Percentiles rank a stretch among this genome's conserved stretches.
Evolutionary conservation across 2,888 invertebrate genomes (phyloP).

Genomic region (Belgica antarctica): DNA sequence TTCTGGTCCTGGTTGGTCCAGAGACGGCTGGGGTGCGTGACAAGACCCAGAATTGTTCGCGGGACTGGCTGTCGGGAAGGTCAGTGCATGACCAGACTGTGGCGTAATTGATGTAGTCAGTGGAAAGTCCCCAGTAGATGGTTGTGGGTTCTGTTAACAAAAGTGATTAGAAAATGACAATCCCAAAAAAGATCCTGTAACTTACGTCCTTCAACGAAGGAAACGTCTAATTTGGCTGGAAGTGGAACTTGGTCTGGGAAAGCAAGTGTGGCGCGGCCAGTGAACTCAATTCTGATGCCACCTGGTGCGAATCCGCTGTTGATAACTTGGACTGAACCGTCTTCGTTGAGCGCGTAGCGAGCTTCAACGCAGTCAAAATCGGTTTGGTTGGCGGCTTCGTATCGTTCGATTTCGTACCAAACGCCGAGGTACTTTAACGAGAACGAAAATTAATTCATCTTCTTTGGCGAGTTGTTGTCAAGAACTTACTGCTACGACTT

Average conservation of each 20-base stretch:
- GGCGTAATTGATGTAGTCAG: conserved; percentile 35
- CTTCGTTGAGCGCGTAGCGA: neutral
- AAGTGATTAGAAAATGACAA: neutral
- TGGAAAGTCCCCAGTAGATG: conserved; percentile 21
- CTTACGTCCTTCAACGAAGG: conserved; percentile 12
- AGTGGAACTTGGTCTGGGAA: conserved; percentile 22
- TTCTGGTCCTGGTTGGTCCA: neutral
- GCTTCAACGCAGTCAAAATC: neutral
- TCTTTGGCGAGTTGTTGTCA: too few species aligned
- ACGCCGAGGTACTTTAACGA: neutral
- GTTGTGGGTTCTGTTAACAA: conserved; percentile 13
- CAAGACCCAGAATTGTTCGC: neutral
- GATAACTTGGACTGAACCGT: conserved; percentile 16
- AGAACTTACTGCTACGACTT: neutral
- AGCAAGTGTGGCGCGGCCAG: conserved; percentile 25
- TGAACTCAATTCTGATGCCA: neutral
- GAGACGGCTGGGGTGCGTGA: neutral
- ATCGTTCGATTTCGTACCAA: conserved; percentile 24
- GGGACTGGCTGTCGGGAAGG: neutral
- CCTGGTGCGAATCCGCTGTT: conserved; percentile 1
- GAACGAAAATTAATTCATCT: neutral
- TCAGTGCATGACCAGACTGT: conserved; percentile 11
- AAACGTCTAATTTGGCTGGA: conserved; percentile 31
- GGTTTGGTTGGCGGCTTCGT: neutral
- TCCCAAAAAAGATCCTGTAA: neutral